Conservation (phyloP, 2,113 vertebrate species). For the Menidia beryllina region DNA sequence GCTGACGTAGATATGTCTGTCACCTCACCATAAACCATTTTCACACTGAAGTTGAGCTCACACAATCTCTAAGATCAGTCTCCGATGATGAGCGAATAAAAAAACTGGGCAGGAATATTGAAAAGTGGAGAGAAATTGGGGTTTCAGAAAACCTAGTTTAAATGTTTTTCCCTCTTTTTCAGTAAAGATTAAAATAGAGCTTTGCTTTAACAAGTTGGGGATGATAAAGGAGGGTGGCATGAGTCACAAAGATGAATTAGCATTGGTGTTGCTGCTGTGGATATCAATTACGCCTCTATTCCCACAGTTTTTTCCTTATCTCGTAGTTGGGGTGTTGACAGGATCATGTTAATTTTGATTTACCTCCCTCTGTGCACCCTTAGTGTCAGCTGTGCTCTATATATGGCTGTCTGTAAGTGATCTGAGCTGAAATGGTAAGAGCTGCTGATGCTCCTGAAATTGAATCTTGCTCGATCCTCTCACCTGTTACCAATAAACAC, state of each 20-base stretch:
- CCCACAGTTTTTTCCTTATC: slow-evolving; percentile 13
- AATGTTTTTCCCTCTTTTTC: neutral
- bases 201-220: neutral
- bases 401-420: slow-evolving; percentile 65
- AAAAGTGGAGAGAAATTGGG: neutral
- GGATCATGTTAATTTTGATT: slow-evolving; percentile 61
- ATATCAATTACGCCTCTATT: slow-evolving; percentile 24
- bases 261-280: neutral
- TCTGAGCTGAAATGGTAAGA: slow-evolving; percentile 47
- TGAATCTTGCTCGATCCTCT: slow-evolving; percentile 60
- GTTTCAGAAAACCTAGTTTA: neutral
- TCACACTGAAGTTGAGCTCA: slow-evolving; percentile 24
- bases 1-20: slow-evolving; percentile 39
- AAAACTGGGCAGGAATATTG: neutral
- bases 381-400: slow-evolving; percentile 65
- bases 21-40: slow-evolving; percentile 36
- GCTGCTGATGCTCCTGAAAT: slow-evolving; percentile 75
- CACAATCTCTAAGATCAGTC: neutral
- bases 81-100: slow-evolving; percentile 1
- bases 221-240: slow-evolving; percentile 18
- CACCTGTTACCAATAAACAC: slow-evolving; percentile 74
- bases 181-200: neutral
- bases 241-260: slow-evolving; percentile 16
- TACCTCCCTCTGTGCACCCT: slow-evolving; percentile 40
- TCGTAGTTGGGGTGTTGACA: slow-evolving; percentile 57